Conservation (phyloP, 2,888 invertebrate genomes). For the Sarcophaga caerulescens region DNA sequence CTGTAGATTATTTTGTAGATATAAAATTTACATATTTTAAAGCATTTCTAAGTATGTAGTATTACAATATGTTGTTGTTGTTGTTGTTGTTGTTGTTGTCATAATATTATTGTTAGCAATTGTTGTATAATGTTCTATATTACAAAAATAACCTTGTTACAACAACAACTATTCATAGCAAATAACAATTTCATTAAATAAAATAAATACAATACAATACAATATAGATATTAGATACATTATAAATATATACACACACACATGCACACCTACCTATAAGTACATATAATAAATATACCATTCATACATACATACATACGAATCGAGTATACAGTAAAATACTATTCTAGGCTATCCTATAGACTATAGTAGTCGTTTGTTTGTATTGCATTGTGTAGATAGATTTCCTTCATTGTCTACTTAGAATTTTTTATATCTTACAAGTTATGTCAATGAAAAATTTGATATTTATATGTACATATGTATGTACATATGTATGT, state of each 20-base stretch:
- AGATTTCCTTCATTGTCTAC: neutral
- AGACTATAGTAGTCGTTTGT: neutral
- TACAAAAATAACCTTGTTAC: slow-evolving; percentile 60
- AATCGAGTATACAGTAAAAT: neutral
- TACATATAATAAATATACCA: too few relatives aligned
- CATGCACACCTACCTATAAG: too few relatives aligned
- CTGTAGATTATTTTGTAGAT: neutral
- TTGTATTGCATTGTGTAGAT: neutral
- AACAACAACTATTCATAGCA: slow-evolving; percentile 14
- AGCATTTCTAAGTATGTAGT: neutral
- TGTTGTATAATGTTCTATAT: slow-evolving; percentile 58
- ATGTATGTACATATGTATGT: slow-evolving; percentile 4
- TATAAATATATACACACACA: neutral
- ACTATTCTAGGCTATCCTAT: neutral
- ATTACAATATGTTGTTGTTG: neutral
- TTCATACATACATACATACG: neutral
- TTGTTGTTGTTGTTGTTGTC: neutral
- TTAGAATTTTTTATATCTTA: slow-evolving; percentile 1
- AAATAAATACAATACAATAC: neutral
- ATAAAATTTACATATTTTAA: neutral
- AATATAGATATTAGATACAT: neutral
- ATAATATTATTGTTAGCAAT: slow-evolving; percentile 51
- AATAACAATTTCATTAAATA: neutral
- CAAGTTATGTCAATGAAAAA: slow-evolving; percentile 50
- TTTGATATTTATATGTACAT: slow-evolving; percentile 22